These are phyloP conservation scores for Synanthedon andrenaeformis DNA, from an alignment of 2,888 invertebrate species.

Conservation along the genomic window DNA sequence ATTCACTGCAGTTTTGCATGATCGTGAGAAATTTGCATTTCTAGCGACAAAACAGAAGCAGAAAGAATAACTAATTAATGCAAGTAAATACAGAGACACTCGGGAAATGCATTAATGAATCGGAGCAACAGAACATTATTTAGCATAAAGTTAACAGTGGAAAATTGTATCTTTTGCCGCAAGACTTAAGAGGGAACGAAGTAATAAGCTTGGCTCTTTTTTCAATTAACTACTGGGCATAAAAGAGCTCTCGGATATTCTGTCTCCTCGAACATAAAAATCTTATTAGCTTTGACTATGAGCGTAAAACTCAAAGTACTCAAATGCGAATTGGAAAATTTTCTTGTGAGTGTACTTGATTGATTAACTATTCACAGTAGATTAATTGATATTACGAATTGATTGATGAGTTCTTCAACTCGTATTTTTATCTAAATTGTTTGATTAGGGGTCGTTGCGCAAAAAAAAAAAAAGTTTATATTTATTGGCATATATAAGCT, in stretches of 20 bases:
- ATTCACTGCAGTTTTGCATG: background rate
- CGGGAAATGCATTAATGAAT: background rate
- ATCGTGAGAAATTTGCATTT: background rate
- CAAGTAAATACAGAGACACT: background rate
- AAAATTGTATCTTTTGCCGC: background rate
- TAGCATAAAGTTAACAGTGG: background rate
- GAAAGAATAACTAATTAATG: background rate
- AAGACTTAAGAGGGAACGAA: background rate
- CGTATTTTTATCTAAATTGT: too few species aligned
- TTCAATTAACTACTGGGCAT: background rate
- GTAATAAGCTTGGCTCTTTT: background rate
- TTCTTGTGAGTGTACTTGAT: too few species aligned
- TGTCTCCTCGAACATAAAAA: background rate
- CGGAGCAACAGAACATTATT: background rate
- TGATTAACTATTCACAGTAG: too few species aligned
- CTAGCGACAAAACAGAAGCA: background rate
- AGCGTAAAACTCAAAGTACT: background rate
- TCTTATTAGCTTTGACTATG: background rate
- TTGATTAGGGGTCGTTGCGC: too few species aligned
- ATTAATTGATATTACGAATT: too few species aligned
- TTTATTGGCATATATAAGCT: too few species aligned
- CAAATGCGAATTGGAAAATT: background rate
- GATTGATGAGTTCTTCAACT: too few species aligned
- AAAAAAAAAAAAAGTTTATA: too few species aligned
- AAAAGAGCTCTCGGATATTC: background rate